Conservation (phyloP, 2,113 vertebrate genomes). For the Ovibos moschatus region DNA sequence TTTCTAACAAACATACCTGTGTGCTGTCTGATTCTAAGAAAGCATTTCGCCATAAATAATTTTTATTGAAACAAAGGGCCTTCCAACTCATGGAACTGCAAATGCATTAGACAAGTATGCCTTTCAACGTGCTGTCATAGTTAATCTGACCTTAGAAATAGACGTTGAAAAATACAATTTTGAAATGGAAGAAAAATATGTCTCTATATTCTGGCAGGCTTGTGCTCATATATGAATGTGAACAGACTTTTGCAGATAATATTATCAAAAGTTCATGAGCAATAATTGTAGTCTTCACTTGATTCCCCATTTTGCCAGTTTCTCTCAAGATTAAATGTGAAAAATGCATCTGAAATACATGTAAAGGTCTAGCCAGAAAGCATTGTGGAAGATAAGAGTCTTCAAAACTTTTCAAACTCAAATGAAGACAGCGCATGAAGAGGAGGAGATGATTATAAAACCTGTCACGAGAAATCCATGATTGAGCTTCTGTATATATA, state of each 20-base stretch:
- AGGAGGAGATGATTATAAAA: neutral
- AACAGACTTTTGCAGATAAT: neutral
- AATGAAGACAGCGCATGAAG: neutral
- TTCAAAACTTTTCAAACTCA: constrained; percentile 24
- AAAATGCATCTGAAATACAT: constrained; percentile 51
- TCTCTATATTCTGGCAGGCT: neutral
- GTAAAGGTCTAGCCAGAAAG: constrained; percentile 36
- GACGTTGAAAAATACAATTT: neutral
- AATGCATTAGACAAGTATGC: neutral
- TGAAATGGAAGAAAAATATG: neutral
- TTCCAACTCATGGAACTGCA: neutral
- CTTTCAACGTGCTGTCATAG: neutral
- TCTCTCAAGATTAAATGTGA: constrained; percentile 56
- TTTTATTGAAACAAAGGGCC: neutral
- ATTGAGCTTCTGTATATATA: neutral
- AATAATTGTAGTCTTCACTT: constrained; percentile 42
- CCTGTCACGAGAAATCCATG: constrained; percentile 23
- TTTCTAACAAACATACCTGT: neutral
- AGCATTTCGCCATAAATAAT: neutral
- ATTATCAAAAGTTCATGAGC: constrained; percentile 21
- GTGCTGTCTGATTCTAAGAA: neutral
- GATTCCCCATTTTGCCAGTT: constrained; percentile 47
- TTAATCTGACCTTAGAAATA: constrained; percentile 22
- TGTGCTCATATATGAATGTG: neutral
- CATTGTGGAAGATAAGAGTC: neutral